Evolutionary conservation across 2,113 vertebrate species (phyloP).

Genomic region (Taxidea taxus): DNA sequence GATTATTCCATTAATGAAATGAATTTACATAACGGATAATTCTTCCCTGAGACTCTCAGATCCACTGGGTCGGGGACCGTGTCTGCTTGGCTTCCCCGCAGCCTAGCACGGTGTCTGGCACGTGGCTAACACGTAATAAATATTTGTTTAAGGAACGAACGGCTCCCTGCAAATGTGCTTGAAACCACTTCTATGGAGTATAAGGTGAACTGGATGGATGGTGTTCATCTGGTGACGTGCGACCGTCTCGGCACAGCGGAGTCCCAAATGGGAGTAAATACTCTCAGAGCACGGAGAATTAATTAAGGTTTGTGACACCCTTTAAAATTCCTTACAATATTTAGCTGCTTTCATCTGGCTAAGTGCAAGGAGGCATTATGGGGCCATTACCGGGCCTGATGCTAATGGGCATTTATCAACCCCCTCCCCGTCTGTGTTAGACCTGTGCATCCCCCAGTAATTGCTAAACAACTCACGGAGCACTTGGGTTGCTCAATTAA

Average conservation of each 20-base stretch:
- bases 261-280: slow-evolving; percentile 13
- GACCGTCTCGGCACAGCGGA: background rate
- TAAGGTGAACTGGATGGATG: background rate
- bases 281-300: slow-evolving; percentile 25
- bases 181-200: background rate
- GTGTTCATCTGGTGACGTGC: background rate
- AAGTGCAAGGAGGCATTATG: slow-evolving; percentile 38
- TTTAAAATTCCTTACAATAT: slow-evolving; percentile 52
- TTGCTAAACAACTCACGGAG: slow-evolving; percentile 65
- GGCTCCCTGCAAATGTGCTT: too few relatives aligned
- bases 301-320: slow-evolving; percentile 63
- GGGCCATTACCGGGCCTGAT: slow-evolving; percentile 23
- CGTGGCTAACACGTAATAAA: background rate
- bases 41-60: background rate
- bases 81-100: background rate
- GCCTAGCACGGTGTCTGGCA: background rate
- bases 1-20: background rate
- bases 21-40: background rate
- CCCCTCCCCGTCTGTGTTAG: background rate
- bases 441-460: slow-evolving; percentile 43
- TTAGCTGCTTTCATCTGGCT: slow-evolving; percentile 37
- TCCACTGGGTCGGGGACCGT: rapidly evolving
- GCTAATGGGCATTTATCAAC: slow-evolving; percentile 58
- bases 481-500: slow-evolving; percentile 62
- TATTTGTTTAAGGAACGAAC: background rate